Evolutionary conservation across 2,888 invertebrate genomes (phyloP), one percentile per base, ranked within the genome.

Genomic region (Bellardia pandia): DNA sequence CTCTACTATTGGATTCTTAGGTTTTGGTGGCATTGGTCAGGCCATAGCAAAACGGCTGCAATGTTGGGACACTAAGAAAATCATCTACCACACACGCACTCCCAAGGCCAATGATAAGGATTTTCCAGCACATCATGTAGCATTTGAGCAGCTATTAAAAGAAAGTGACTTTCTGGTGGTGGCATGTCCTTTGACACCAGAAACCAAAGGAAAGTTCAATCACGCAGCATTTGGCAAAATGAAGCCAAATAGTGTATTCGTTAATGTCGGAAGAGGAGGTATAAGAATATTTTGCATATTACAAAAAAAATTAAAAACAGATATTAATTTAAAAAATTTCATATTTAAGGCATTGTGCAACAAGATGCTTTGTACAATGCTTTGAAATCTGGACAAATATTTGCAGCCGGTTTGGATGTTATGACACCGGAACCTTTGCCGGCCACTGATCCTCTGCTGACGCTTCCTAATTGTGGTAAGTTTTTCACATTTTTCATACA

Each of bases 341-440:
- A 2, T 23, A 56, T 66, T 79, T 0, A 89, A 95, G 95, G 95
- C 69, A 93, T 97, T 23, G 95, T 97, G 0, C 96, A 98, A 89
- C 98, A 98, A 91, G 95, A 96, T 0, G 98, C 96, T 75, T 93
- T 99, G 16, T 95, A 96, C 78, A 95, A 95, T 64, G 98, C 98
- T 0, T 93, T 99, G 74, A 95, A 95, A 90, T 94, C 94, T 48
- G 95, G 95, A 0, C 94, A 95, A 88, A 98, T 99, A 81, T 96
- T 96, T 91, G 97, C 97, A 0, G 99, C 99, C 3, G 99, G 98
- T 0, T 94, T 99, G 1, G 99, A 99, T 92, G 99, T 99, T 2
- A 98, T 97, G 90, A 96, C 96, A 0, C 98, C 99, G 0, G 99
- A 99, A 92, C 99, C 99, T 0, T 92, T 99, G 71, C 97, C 98